Base-by-base conservation (phyloP, 2,888 invertebrate species). In the Scaeva pyrastri region DNA sequence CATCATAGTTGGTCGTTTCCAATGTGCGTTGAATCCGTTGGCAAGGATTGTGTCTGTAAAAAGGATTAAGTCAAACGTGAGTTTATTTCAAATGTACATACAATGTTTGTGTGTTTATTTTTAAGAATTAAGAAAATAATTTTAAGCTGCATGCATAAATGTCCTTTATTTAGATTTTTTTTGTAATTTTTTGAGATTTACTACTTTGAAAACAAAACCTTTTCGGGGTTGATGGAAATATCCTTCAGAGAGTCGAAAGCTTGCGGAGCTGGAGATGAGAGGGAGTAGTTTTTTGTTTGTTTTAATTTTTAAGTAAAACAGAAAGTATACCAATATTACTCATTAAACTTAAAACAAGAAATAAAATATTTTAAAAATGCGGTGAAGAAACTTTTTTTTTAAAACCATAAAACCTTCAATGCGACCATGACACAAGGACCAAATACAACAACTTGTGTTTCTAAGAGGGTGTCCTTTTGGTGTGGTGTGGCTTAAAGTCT, bases 1-100 rank as follows among this genome's bases (percentile, higher is more conserved):
- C 92, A 92, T 92, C 92, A 92, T 90, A 92, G 91, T 87, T 92
- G 92, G 78, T 92, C 91, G 87, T 91, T 92, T 83, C 92, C 92
- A 88, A 92, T 90, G 88, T 92, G 92, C 78, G 92, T 92, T 64
- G 91, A 91, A 82, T 92, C 92, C 88, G 92, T 92, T 81, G 92
- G 92, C 89, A 92, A 90, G 60, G 92, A 92, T 78, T 92, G 92
- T 16, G 92, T 92, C 92, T 92, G 87, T 60, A 87, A 88, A 84
- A 78, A 83, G 66, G 50, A 77, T 21, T 73, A 73, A 43, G 14
- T 45, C 26, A 41, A 16, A 1, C 10, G 50, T 68, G 26, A 73
- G n/a, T 6, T n/a, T n/a, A 31, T 62, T 73, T 75, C 2, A 48
- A 81, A 72, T 16, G 11, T 39, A 23, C n/a, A n/a, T n/a, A n/a